Percentiles rank a stretch among this genome's conserved stretches.
Conservation (phyloP, 2,113 vertebrate genomes). For the Emydocephalus ijimae region DNA sequence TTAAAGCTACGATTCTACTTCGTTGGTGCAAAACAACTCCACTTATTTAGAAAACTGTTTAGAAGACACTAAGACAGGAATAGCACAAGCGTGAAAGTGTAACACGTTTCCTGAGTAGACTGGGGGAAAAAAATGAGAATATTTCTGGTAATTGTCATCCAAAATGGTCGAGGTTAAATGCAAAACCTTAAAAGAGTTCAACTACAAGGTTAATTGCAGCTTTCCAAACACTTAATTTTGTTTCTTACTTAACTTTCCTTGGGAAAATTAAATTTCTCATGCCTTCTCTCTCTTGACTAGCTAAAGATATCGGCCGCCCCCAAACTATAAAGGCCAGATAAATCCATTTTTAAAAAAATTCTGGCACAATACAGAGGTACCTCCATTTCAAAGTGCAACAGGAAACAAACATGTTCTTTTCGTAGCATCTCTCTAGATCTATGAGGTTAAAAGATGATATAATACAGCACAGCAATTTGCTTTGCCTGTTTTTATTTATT, state of each 20-base stretch:
- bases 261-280: not conserved
- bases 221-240: not conserved
- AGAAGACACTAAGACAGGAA: not conserved
- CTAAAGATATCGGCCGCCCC: not conserved
- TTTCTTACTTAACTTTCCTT: not conserved
- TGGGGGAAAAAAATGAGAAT: not conserved
- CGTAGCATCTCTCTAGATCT: not conserved
- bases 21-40: not conserved
- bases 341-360: not conserved
- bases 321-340: not conserved
- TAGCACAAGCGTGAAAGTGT: fast-evolving
- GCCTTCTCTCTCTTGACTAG: not conserved
- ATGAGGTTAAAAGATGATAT: conserved; percentile 1
- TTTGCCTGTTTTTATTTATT: conserved; percentile 21
- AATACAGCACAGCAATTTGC: not conserved
- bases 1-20: not conserved
- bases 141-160: not conserved
- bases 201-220: not conserved
- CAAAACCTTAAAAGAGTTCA: not conserved
- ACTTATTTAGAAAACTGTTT: not conserved
- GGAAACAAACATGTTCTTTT: conserved; percentile 6
- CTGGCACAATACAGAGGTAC: not conserved
- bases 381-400: conserved; percentile 12
- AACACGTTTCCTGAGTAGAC: not conserved
- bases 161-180: not conserved